These are phyloP conservation scores for Mycalesis mineus DNA, from an alignment of 2,888 invertebrate genomes.

Conservation along the genomic window DNA sequence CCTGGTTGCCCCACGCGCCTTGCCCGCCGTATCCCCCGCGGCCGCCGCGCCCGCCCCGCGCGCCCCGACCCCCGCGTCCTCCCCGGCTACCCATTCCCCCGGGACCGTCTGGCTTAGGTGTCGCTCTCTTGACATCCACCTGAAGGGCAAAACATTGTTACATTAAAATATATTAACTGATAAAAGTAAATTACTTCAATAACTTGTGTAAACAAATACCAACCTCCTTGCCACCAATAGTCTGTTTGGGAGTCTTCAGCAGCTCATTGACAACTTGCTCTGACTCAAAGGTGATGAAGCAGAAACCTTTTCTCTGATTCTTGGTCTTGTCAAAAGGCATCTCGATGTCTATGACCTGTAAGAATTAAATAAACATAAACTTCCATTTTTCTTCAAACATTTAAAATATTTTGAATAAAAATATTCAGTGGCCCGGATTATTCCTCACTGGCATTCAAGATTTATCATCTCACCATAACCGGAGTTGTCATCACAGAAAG, in stretches of 20 bases:
- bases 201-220: constrained; percentile 34
- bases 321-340: constrained; percentile 98
- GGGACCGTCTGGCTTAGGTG: constrained; percentile 90
- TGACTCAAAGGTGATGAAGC: constrained; percentile 98
- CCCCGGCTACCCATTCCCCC: constrained; percentile 83
- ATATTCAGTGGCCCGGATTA: constrained; percentile 69
- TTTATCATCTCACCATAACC: constrained; percentile 69
- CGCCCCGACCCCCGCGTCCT: constrained; percentile 80
- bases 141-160: constrained; percentile 36
- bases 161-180: not conserved
- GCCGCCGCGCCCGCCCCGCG: constrained; percentile 84
- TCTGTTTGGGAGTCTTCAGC: constrained; percentile 94
- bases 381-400: not conserved
- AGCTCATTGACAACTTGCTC: constrained; percentile 96
- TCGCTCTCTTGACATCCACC: constrained; percentile 97
- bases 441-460: constrained; percentile 61
- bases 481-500: constrained; percentile 62
- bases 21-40: constrained; percentile 82
- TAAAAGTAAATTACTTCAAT: not conserved
- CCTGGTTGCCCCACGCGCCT: constrained; percentile 82
- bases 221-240: constrained; percentile 94
- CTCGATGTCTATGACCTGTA: constrained; percentile 95
- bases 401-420: not conserved
- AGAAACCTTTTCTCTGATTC: constrained; percentile 97
- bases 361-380: constrained; percentile 30